phyloP scores from a whole-genome alignment of 2,113 vertebrate species.

The Pseudonaja textilis region DNA sequence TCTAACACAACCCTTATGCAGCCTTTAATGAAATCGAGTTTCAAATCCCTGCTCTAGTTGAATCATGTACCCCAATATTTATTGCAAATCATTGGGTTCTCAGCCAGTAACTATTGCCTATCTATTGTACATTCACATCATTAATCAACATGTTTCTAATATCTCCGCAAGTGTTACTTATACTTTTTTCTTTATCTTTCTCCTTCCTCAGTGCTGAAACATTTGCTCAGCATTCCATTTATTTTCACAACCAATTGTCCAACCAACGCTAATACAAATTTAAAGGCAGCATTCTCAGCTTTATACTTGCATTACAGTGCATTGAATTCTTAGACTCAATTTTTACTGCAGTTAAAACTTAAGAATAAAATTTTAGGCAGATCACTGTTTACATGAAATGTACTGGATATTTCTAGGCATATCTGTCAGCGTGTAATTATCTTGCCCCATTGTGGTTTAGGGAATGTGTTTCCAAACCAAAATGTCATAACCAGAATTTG shows the following conservation, averaged over 20 bases:
- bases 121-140: neutral
- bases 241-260: neutral
- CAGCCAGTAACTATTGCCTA: neutral
- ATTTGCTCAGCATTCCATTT: neutral
- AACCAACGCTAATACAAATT: neutral
- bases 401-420: constrained; percentile 21
- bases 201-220: neutral
- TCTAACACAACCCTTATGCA: too few species aligned
- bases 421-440: constrained; percentile 34
- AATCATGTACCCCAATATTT: neutral
- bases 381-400: constrained; percentile 15
- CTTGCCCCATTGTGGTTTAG: constrained; percentile 26
- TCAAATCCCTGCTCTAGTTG: neutral
- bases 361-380: constrained; percentile 10
- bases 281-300: neutral
- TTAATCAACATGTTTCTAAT: neutral
- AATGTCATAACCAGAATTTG: constrained; percentile 30
- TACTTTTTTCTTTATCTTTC: neutral
- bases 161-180: neutral
- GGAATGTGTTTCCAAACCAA: constrained; percentile 33
- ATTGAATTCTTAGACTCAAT: neutral
- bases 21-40: too few species aligned
- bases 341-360: neutral
- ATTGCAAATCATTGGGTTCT: neutral
- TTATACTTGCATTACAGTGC: neutral